Evolutionary conservation across 2,113 vertebrate species (phyloP).

Genomic region (Pao palembangensis): DNA sequence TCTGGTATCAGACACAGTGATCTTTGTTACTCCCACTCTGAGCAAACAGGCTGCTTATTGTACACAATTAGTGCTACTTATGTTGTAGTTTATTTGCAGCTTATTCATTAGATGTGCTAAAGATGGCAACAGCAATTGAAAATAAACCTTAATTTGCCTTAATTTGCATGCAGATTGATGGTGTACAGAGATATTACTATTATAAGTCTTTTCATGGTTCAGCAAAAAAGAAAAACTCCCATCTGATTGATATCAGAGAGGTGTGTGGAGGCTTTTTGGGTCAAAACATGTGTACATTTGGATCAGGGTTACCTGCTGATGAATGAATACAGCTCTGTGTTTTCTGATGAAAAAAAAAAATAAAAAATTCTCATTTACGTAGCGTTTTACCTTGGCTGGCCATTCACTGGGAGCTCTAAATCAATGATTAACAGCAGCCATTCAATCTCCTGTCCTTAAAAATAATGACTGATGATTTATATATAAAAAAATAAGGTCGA

Average conservation of each 20-base stretch:
- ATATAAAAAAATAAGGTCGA: too few species aligned
- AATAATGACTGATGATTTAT: too few species aligned
- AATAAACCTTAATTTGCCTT: too few species aligned
- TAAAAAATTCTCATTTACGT: constrained; percentile 8
- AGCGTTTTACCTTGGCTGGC: constrained; percentile 26
- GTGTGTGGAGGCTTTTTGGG: constrained; percentile 27
- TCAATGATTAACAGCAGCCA: constrained; percentile 39
- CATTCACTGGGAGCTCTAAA: constrained; percentile 36
- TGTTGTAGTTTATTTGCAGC: too few species aligned
- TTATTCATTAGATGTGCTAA: too few species aligned
- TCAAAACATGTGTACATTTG: constrained; percentile 46
- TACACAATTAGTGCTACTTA: background rate
- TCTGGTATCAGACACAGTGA: background rate
- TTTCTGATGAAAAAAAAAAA: constrained; percentile 36
- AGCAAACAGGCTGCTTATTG: background rate
- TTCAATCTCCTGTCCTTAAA: background rate
- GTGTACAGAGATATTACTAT: too few species aligned
- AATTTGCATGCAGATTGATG: too few species aligned
- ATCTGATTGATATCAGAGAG: background rate
- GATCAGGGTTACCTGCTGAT: constrained; percentile 27
- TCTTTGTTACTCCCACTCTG: background rate
- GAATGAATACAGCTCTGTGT: constrained; percentile 60
- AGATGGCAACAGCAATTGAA: too few species aligned
- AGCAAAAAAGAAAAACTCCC: too few species aligned
- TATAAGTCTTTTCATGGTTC: too few species aligned